Base-by-base conservation (phyloP, 2,113 vertebrate species). In the Isichthys henryi region DNA sequence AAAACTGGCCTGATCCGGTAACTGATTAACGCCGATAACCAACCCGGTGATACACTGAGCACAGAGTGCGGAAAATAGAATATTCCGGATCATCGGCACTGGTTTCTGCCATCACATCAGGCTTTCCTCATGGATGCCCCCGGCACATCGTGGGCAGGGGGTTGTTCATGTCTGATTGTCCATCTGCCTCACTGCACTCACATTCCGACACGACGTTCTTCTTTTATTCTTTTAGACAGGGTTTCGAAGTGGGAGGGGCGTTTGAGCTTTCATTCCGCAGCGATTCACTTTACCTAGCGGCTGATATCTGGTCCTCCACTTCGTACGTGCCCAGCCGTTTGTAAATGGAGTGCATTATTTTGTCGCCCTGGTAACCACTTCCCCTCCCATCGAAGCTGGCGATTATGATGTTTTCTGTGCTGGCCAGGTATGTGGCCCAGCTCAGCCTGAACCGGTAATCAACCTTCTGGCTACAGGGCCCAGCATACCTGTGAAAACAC, bases 311-410 rank as follows among this genome's bases (percentile, higher is more conserved):
- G 96, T 99, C 98, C 94, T 98, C 97, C 92, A 99, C 97, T 94
- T 99, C 99, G 15, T 96, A 95, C 2, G 97, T 99, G 91, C 99
- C 99, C 88, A 99, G 95, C 91, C 96, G 95, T 93, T 95, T 94
- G 94, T 99, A 96, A 94, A 99, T 93, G n/a, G 97, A 95, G 0
- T 99, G 98, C 97, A 99, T 96, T 91, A 99, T 94, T 90, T 94
- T 84, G 91, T 99, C 98, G 74, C 99, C 99, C 91, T 98, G 99
- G 95, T 96, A 99, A 91, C 98, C 98, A n/a, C 97, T 99, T 93
- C 98, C 99, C 94, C 98, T 96, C 90, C 99, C 99, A 1, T 99
- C 99, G 35, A 99, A 98, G 93, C 97, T 99, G 90, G 98, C 99
- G 77, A 99, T 97, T 23, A 99, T 98, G 92, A 99, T 91, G 46